These are phyloP conservation scores for Uloborus plumipes DNA, from an alignment of 2,888 invertebrate species.

Conservation along the genomic window DNA sequence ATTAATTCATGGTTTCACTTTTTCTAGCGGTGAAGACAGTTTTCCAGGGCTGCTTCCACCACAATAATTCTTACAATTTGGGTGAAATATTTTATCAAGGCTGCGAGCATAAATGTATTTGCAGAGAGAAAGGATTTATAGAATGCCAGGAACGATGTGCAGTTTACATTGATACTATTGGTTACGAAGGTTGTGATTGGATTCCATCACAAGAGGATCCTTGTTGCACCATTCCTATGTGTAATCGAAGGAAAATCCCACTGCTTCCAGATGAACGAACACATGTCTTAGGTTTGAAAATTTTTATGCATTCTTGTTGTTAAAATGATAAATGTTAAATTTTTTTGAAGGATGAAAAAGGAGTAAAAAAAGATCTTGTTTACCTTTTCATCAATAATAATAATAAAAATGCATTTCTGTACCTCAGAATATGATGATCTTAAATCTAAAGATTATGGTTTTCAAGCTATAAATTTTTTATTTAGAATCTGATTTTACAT, in stretches of 20 bases:
- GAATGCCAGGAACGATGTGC: constrained; percentile 67
- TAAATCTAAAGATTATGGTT: no score
- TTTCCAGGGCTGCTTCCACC: constrained; percentile 67
- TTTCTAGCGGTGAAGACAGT: constrained; percentile 62
- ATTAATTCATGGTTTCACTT: no score
- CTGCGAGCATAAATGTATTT: constrained; percentile 84
- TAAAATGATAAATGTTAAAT: no score
- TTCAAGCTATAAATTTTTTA: no score
- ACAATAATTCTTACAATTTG: constrained; percentile 77
- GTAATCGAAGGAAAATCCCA: constrained; percentile 70
- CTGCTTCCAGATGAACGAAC: constrained; percentile 40
- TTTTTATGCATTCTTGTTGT: background rate
- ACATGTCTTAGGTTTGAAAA: constrained; percentile 44
- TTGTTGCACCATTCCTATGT: constrained; percentile 87
- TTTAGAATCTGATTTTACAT: no score
- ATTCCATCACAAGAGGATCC: constrained; percentile 83
- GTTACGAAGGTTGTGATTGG: constrained; percentile 67
- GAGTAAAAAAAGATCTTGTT: no score
- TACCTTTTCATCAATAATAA: background rate
- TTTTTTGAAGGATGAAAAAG: no score
- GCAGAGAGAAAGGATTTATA: constrained; percentile 78
- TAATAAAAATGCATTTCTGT: no score
- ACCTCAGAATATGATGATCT: no score
- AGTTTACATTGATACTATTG: constrained; percentile 66
- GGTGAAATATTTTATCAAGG: constrained; percentile 84